Conservation (phyloP, 2,888 invertebrate species). For the Scaeva pyrastri region DNA sequence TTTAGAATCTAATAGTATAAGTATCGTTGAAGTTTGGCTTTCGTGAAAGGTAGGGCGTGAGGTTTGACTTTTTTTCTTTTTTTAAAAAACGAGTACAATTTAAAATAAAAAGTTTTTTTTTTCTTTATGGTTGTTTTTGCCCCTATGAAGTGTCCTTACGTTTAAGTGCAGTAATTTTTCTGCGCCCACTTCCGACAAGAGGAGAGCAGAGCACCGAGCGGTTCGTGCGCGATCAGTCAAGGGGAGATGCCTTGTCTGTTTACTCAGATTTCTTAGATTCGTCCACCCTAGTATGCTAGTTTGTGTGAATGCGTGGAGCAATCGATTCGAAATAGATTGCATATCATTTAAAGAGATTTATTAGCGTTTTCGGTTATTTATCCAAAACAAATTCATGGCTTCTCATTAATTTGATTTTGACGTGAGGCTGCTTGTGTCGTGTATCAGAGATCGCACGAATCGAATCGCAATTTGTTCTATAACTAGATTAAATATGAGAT, state of each 20-base stretch:
- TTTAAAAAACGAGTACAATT: slow-evolving; percentile 67
- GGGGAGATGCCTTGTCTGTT: slow-evolving; percentile 31
- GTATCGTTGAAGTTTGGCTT: not conserved
- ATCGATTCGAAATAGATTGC: slow-evolving; percentile 70
- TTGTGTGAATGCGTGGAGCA: slow-evolving; percentile 29
- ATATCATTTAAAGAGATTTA: slow-evolving; percentile 72
- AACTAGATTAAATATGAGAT: slow-evolving; percentile 1
- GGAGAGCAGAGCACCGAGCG: no score
- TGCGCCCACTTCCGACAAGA: slow-evolving; percentile 33
- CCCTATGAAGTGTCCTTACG: slow-evolving; percentile 58
- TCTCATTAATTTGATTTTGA: slow-evolving; percentile 69
- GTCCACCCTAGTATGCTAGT: not conserved
- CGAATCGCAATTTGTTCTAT: slow-evolving; percentile 63
- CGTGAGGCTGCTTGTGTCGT: slow-evolving; percentile 53
- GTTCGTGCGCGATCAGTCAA: slow-evolving; percentile 4
- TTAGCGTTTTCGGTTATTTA: slow-evolving; percentile 69
- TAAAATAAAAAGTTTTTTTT: slow-evolving; percentile 60
- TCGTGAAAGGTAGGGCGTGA: slow-evolving; percentile 38
- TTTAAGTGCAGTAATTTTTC: slow-evolving; percentile 72
- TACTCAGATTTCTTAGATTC: not conserved
- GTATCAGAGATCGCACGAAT: slow-evolving; percentile 41
- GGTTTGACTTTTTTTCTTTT: slow-evolving; percentile 2
- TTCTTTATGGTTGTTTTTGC: slow-evolving; percentile 54
- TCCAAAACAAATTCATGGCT: slow-evolving; percentile 72
- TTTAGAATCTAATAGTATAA: slow-evolving; percentile 64